Base-by-base conservation (phyloP, 2,113 vertebrate species). In the Callocephalon fimbriatum region DNA sequence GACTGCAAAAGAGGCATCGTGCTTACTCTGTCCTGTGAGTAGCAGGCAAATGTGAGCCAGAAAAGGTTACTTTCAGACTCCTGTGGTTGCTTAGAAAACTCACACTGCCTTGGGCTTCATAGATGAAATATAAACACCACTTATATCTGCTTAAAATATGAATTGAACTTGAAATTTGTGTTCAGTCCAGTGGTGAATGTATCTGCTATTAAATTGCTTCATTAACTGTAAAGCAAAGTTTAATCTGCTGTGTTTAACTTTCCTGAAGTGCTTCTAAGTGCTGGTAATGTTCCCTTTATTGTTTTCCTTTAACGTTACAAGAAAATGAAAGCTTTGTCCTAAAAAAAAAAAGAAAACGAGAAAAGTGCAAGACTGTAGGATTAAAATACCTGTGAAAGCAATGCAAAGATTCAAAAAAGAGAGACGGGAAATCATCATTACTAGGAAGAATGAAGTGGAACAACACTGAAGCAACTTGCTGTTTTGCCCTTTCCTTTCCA, bases 181-280 rank as follows among this genome's bases (percentile, higher is more conserved):
- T 75, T 92, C 88, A 92, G 79, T 93, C 86, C 90, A 81, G 65
- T 37, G 18, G 66, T 89, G 72, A 88, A 86, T 81, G 65, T 91
- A 94, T 88, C 68, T 68, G 66, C 82, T 86, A 68, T 92, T 96
- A 95, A 92, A 97, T 84, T 93, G 88, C 70, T 93, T 56, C 73
- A 86, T 97, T 95, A 96, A 86, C 65, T 95, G 84, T 72, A 86
- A 92, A 93, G 76, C 44, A 95, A 93, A 92, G 76, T 94, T 96
- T 95, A 92, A 89, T 95, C 86, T 91, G 48, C 73, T 92, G 72
- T 91, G 83, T 53, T 93, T 97, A 89, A 91, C 88, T 95, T 90
- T 29, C 35, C 35, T 35, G 51, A 89, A 94, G 51, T 74, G 56
- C 68, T 89, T 95, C 68, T 91, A 61, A 86, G 68, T 44, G 61